Conservation (phyloP, 2,113 vertebrate genomes). For the Anarhynchus alexandrinus region DNA sequence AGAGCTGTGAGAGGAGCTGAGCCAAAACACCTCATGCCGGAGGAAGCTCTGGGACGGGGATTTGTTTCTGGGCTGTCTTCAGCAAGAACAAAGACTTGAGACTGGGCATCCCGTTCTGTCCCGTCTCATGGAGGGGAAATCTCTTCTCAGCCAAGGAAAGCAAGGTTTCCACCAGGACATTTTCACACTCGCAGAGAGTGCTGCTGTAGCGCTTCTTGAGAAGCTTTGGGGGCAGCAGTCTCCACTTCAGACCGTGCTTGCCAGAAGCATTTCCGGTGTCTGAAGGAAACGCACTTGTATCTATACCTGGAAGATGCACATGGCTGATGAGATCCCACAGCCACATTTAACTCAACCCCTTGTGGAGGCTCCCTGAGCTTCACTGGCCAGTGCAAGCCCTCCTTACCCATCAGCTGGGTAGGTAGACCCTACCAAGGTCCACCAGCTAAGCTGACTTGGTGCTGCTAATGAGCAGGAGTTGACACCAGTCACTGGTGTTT, state of each 20-base stretch:
- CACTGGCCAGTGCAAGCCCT: background rate
- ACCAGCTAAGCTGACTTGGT: background rate
- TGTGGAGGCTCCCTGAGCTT: background rate
- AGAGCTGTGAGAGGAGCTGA: background rate
- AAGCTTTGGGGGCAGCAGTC: background rate
- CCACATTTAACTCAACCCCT: background rate
- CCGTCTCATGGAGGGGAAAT: background rate
- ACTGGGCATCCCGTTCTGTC: background rate
- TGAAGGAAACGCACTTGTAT: background rate
- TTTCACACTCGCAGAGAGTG: background rate
- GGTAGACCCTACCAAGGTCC: background rate
- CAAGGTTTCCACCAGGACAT: background rate
- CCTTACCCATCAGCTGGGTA: background rate
- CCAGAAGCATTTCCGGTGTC: background rate
- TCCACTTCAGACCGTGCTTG: background rate
- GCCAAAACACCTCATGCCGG: background rate
- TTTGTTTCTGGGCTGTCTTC: constrained; percentile 17
- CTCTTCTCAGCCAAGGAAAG: background rate
- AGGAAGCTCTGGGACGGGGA: background rate
- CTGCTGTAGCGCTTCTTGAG: background rate
- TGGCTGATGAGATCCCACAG: background rate
- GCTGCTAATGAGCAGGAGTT: background rate
- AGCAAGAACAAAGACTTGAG: background rate
- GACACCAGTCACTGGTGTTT: background rate
- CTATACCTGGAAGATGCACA: background rate